Evolutionary conservation across 2,888 invertebrate genomes (phyloP).

Genomic region (Chymomyza procnemis): DNA sequence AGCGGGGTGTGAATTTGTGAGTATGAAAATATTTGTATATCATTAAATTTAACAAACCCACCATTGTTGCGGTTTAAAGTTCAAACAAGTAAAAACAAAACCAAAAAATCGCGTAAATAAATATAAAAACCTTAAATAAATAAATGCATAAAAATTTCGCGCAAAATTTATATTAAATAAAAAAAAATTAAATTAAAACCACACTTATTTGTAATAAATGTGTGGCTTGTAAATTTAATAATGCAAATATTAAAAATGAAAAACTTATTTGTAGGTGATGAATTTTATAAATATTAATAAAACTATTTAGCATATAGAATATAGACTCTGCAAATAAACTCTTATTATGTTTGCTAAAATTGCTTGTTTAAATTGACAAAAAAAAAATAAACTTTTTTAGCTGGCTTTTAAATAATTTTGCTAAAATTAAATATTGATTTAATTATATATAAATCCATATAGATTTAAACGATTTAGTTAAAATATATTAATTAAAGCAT

Average conservation of each 20-base stretch:
- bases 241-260: slow-evolving; percentile 12
- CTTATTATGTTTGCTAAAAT: too few species aligned
- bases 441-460: too few species aligned
- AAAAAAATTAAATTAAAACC: slow-evolving; percentile 12
- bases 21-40: slow-evolving; percentile 8
- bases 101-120: slow-evolving; percentile 15
- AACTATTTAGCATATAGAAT: not conserved
- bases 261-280: too few species aligned
- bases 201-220: slow-evolving; percentile 32
- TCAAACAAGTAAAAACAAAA: slow-evolving; percentile 27
- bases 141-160: not conserved
- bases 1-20: not conserved
- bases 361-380: too few species aligned
- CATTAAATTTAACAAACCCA: slow-evolving; percentile 17
- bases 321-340: too few species aligned
- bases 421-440: too few species aligned
- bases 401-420: too few species aligned
- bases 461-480: too few species aligned
- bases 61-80: slow-evolving; percentile 18
- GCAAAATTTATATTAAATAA: not conserved
- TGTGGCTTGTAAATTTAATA: not conserved
- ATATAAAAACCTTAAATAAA: not conserved
- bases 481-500: too few species aligned
- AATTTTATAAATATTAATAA: not conserved
- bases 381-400: too few species aligned